Evolutionary conservation across 2,113 vertebrate species (phyloP).

Genomic region (Brachyistius frenatus): DNA sequence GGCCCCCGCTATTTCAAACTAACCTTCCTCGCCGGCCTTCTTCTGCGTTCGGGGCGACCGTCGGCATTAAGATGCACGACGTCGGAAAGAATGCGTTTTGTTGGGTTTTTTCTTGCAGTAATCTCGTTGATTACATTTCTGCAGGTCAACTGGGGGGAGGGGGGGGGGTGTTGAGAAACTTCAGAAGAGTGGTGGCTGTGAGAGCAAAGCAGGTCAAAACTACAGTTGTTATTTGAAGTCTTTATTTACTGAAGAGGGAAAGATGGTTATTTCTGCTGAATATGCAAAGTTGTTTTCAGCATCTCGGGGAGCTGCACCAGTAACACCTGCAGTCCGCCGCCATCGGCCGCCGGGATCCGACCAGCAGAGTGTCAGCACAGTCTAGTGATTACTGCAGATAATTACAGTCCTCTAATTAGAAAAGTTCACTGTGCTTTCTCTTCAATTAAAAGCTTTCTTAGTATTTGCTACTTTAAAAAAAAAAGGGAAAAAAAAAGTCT

Average conservation of each 20-base stretch:
- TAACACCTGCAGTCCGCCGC: constrained; percentile 8
- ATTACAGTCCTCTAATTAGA: neutral
- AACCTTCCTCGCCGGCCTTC: constrained; percentile 13
- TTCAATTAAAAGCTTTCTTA: neutral
- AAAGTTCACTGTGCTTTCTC: neutral
- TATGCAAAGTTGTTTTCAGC: constrained; percentile 27
- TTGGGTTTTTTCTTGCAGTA: constrained; percentile 15
- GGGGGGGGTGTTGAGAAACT: constrained; percentile 6
- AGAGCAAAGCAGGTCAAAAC: constrained; percentile 20
- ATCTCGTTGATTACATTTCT: constrained; percentile 24
- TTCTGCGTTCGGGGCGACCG: constrained; percentile 7
- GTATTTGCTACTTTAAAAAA: neutral
- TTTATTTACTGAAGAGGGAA: neutral
- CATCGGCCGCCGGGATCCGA: constrained; percentile 1
- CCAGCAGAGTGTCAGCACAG: neutral
- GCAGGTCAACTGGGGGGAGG: constrained; percentile 4
- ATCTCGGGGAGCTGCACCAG: constrained; percentile 13
- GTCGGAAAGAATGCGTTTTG: constrained; percentile 12
- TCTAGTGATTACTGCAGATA: neutral
- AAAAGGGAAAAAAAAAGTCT: no score
- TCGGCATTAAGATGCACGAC: constrained; percentile 13
- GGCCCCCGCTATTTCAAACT: constrained; percentile 56
- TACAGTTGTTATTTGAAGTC: neutral
- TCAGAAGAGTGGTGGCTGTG: constrained; percentile 3
- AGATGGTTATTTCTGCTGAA: neutral